These are phyloP conservation scores for Typhlichthys subterraneus DNA, from an alignment of 2,797 vertebrate genomes.

Conservation along the genomic window DNA sequence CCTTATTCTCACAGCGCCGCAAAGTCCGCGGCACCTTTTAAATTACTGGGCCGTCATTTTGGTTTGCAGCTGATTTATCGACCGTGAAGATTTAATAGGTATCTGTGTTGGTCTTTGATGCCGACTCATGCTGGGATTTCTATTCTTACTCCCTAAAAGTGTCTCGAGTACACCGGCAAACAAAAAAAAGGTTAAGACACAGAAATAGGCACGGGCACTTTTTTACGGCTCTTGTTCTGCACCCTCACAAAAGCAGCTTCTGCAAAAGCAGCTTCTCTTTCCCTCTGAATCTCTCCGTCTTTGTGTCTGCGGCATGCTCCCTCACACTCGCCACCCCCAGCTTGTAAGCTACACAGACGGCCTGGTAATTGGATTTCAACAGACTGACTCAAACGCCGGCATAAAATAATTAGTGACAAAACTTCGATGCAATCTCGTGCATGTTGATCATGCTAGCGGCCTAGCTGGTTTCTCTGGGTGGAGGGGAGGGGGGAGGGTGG, in stretches of 20 bases:
- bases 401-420: constrained; percentile 75
- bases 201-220: too few species aligned
- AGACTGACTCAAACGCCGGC: constrained; percentile 68
- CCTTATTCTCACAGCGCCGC: constrained; percentile 22
- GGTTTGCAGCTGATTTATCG: constrained; percentile 24
- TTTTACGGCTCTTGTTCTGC: constrained; percentile 15
- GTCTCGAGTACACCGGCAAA: too few species aligned
- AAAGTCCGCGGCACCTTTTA: constrained; percentile 34
- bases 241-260: not conserved
- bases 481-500: not conserved
- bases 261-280: not conserved
- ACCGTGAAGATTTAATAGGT: constrained; percentile 26
- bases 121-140: not conserved
- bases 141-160: too few species aligned
- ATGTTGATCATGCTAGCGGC: constrained; percentile 41
- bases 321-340: constrained; percentile 38
- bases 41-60: constrained; percentile 35
- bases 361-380: constrained; percentile 77
- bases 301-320: constrained; percentile 20
- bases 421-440: constrained; percentile 58
- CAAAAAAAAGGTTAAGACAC: too few species aligned
- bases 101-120: not conserved
- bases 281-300: not conserved
- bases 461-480: constrained; percentile 26
- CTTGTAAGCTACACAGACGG: constrained; percentile 66